Evolutionary conservation across 1,140 invertebrate species (phyloP).

Genomic region (Arion vulgaris): DNA sequence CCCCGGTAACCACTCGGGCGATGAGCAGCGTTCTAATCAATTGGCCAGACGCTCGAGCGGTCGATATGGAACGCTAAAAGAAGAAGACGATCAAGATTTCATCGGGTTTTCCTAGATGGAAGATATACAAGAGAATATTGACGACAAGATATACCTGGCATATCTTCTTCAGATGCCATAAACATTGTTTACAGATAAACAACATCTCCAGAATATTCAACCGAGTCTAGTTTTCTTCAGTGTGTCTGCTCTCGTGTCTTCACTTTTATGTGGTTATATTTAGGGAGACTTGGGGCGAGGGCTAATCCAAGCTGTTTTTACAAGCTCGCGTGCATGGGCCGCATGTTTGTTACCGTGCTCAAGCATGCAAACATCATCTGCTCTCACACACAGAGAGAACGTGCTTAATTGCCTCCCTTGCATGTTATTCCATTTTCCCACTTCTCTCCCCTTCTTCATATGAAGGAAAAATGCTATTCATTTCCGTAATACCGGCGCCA

Average conservation of each 20-base stretch:
- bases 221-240: no score
- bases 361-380: slow-evolving; percentile 10
- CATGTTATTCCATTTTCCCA: not conserved
- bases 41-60: no score
- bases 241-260: not conserved
- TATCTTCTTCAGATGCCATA: no score
- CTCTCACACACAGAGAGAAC: slow-evolving; percentile 1
- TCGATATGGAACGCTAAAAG: no score
- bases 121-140: no score
- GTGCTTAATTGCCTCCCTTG: slow-evolving; percentile 16
- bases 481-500: not conserved
- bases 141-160: no score
- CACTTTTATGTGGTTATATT: not conserved
- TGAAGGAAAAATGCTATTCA: not conserved
- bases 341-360: slow-evolving; percentile 3
- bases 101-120: no score
- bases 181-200: no score
- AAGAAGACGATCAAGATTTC: no score
- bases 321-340: not conserved
- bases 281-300: not conserved
- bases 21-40: no score
- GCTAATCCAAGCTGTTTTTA: not conserved
- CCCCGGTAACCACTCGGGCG: no score
- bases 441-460: not conserved
- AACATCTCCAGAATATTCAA: no score